Conservation (phyloP, 2,113 vertebrate species). For the Anser cygnoides region DNA sequence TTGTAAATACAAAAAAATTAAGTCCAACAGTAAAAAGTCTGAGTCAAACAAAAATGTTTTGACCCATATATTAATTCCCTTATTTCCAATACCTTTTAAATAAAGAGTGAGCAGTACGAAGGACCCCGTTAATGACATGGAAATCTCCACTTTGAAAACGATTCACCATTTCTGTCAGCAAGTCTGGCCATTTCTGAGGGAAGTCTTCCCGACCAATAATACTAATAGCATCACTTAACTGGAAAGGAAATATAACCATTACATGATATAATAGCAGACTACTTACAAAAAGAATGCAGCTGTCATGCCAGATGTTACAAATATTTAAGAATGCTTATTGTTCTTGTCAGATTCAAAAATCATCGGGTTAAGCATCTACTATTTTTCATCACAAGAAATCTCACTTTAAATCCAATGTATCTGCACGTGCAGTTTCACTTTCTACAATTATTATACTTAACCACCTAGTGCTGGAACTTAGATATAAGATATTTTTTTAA, state of each 20-base stretch:
- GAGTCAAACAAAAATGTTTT: neutral
- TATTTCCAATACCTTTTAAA: slow-evolving; percentile 88
- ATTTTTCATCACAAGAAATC: neutral
- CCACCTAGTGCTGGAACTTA: neutral
- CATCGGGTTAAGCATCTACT: neutral
- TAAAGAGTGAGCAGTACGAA: slow-evolving; percentile 95
- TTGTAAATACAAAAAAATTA: neutral
- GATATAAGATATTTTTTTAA: neutral
- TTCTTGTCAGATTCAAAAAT: neutral
- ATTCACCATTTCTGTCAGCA: slow-evolving; percentile 96
- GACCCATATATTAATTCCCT: rapidly evolving
- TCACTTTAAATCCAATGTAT: neutral
- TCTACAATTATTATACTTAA: neutral
- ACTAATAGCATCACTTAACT: slow-evolving; percentile 98
- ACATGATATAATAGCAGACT: neutral
- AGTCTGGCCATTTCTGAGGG: slow-evolving; percentile 96
- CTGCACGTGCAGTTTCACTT: neutral
- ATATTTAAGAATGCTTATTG: neutral
- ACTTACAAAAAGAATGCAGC: neutral
- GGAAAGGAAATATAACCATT: neutral
- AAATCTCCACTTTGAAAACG: slow-evolving; percentile 97
- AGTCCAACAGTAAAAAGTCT: rapidly evolving
- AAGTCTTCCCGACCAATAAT: slow-evolving; percentile 98
- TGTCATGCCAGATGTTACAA: neutral
- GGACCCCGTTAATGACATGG: slow-evolving; percentile 96